These are phyloP conservation scores for Achroia grisella DNA, from an alignment of 1,140 invertebrate species.

Conservation along the genomic window DNA sequence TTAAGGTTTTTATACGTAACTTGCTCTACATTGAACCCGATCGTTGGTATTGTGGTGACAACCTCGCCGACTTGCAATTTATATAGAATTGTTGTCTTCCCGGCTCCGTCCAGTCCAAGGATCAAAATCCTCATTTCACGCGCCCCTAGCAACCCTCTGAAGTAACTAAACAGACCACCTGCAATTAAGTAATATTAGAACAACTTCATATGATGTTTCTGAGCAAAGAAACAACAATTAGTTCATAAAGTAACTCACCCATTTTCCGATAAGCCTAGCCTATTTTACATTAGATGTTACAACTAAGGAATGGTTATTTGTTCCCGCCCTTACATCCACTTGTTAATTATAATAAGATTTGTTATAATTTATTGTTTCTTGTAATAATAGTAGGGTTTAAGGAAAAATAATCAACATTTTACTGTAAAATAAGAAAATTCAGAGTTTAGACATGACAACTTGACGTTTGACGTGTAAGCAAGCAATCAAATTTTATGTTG, in stretches of 20 bases:
- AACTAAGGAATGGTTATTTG: slow-evolving; percentile 40
- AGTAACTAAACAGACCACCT: slow-evolving; percentile 97
- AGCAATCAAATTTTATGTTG: slow-evolving; percentile 27
- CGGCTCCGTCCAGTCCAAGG: slow-evolving; percentile 96
- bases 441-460: slow-evolving; percentile 34
- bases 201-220: background rate
- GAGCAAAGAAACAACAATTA: slow-evolving; percentile 9
- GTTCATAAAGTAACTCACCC: slow-evolving; percentile 40
- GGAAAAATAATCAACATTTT: slow-evolving; percentile 43
- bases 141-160: slow-evolving; percentile 92
- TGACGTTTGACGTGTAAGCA: slow-evolving; percentile 66
- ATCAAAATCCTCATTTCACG: slow-evolving; percentile 99
- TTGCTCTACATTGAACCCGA: slow-evolving; percentile 98
- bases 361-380: slow-evolving; percentile 6
- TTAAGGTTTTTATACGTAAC: slow-evolving; percentile 97
- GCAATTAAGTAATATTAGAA: slow-evolving; percentile 25
- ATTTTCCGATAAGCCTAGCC: slow-evolving; percentile 55
- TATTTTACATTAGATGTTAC: slow-evolving; percentile 48
- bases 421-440: no score
- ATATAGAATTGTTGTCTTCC: slow-evolving; percentile 99
- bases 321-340: slow-evolving; percentile 27
- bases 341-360: slow-evolving; percentile 12
- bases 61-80: slow-evolving; percentile 99
- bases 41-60: slow-evolving; percentile 97
- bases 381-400: slow-evolving; percentile 20